A percentile compares a stretch with the other conserved stretches of the same genome.
Evolutionary conservation across 2,888 invertebrate species (phyloP).

Genomic region (Rhagonycha fulva): DNA sequence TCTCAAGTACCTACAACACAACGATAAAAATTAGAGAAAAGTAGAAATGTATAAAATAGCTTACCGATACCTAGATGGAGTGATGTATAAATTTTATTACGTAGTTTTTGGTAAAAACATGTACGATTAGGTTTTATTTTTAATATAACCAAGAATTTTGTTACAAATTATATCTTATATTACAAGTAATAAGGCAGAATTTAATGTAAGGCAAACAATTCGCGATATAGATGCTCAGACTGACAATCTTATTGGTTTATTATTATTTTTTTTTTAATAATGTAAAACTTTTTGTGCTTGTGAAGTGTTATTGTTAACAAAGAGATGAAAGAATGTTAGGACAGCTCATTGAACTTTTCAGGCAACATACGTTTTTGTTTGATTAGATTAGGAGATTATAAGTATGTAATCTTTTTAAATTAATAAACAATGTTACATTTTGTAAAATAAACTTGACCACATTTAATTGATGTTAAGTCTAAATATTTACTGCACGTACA

Average conservation of each 20-base stretch:
- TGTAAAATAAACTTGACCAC: constrained; percentile 1
- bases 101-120: constrained; percentile 10
- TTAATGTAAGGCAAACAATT: not conserved
- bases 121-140: constrained; percentile 2
- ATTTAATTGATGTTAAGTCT: not conserved
- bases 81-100: constrained; percentile 21
- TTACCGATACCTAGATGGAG: constrained; percentile 15
- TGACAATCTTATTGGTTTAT: not conserved
- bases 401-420: not conserved
- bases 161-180: constrained; percentile 2
- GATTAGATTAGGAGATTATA: not conserved
- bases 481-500: not conserved
- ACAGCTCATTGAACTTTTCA: not conserved
- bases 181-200: not conserved
- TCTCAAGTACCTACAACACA: constrained; percentile 49
- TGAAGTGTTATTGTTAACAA: not conserved
- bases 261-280: not conserved
- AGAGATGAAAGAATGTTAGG: not conserved
- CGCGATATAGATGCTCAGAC: not conserved
- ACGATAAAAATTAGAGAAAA: constrained; percentile 48
- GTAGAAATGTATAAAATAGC: constrained; percentile 27
- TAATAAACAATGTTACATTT: not conserved
- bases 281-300: not conserved
- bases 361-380: not conserved
- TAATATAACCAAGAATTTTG: constrained; percentile 2